Evolutionary conservation across 2,888 invertebrate species (phyloP).

Genomic region (Xanthia togata): DNA sequence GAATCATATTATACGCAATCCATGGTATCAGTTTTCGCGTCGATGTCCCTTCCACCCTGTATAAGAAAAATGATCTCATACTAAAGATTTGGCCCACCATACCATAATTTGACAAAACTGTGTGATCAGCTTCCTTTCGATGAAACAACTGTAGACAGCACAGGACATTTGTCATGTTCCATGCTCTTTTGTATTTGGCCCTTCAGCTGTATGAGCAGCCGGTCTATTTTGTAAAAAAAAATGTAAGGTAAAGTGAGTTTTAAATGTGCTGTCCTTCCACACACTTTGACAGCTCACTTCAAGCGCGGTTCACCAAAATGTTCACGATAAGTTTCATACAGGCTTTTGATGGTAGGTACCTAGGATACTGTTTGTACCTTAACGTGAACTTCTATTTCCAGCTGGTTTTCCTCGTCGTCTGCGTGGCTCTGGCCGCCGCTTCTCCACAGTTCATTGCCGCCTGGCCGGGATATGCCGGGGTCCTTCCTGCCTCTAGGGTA

Average conservation of each 20-base stretch:
- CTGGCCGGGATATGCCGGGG: constrained; percentile 71
- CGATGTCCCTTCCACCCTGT: too few species aligned
- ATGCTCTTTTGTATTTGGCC: neutral
- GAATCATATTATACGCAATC: too few species aligned
- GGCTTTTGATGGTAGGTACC: neutral
- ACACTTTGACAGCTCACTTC: neutral
- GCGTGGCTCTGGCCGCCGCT: constrained; percentile 84
- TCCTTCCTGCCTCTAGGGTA: constrained; percentile 73
- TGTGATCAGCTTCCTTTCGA: neutral
- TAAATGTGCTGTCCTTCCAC: neutral
- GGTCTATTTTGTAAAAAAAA: neutral
- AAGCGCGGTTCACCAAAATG: neutral
- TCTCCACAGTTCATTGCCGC: constrained; percentile 80
- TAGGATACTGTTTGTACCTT: neutral
- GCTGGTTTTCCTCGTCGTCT: constrained; percentile 84
- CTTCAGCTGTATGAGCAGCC: neutral
- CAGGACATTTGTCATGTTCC: neutral
- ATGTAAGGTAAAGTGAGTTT: neutral
- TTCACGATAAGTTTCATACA: neutral
- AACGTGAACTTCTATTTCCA: constrained; percentile 59
- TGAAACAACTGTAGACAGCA: neutral
- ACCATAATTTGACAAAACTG: neutral
- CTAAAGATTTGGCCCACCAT: neutral
- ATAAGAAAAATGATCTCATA: neutral
- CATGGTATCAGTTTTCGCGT: too few species aligned